Percentiles rank a stretch among this genome's conserved stretches.
phyloP scores from a whole-genome alignment of 2,113 vertebrate species.

The Enhydra lutris region DNA sequence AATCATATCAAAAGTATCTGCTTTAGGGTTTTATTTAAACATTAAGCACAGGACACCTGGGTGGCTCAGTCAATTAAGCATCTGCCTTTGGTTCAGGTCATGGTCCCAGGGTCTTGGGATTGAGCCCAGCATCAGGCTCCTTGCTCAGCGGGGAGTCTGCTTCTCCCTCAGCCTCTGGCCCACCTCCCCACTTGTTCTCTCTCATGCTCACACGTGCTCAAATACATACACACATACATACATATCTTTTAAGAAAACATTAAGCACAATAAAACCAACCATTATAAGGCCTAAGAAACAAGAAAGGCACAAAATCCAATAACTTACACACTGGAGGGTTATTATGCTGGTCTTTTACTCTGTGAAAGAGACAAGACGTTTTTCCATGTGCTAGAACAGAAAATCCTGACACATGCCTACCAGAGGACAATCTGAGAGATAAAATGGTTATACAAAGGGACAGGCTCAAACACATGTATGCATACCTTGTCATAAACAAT shows the following conservation, averaged over 20 bases:
- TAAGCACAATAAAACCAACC: neutral
- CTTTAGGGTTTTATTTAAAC: conserved; percentile 28
- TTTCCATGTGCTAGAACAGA: neutral
- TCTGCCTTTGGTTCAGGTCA: neutral
- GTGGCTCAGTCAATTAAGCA: neutral
- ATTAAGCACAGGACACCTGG: neutral
- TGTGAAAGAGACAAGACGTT: neutral
- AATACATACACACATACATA: neutral
- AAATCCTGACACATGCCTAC: neutral
- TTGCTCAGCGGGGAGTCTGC: neutral
- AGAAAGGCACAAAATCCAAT: neutral
- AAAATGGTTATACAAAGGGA: neutral
- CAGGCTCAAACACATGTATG: neutral
- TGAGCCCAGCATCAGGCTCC: neutral
- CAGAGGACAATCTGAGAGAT: neutral
- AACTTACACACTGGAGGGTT: neutral
- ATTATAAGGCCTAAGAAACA: conserved; percentile 1
- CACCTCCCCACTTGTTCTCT: neutral
- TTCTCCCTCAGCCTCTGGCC: neutral
- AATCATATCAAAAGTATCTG: neutral
- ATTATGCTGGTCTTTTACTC: neutral
- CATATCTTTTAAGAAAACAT: neutral
- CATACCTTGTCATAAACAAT: neutral
- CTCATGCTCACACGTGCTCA: too few relatives aligned
- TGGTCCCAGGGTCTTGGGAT: neutral